Evolutionary conservation across 2,888 invertebrate genomes (phyloP).

Genomic region (Maniola hyperantus): DNA sequence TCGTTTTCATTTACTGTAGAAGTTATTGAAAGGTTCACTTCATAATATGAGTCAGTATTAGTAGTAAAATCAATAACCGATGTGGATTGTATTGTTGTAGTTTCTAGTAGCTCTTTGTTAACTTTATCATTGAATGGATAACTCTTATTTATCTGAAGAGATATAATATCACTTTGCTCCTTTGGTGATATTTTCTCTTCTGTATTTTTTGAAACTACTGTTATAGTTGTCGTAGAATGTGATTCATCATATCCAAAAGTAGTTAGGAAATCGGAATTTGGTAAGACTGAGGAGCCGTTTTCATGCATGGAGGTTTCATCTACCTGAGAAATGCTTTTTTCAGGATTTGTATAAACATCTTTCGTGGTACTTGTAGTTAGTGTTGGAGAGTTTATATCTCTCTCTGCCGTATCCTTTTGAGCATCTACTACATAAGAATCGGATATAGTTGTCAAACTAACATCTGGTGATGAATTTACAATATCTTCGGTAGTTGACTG

Average conservation of each 20-base stretch:
- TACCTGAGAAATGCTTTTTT: background rate
- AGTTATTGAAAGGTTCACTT: background rate
- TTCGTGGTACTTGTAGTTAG: background rate
- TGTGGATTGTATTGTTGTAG: background rate
- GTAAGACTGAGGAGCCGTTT: background rate
- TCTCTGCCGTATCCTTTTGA: background rate
- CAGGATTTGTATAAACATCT: background rate
- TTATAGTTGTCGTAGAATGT: background rate
- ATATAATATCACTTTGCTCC: background rate
- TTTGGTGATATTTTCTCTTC: background rate
- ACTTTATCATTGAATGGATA: background rate
- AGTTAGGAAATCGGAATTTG: background rate
- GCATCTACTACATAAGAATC: background rate
- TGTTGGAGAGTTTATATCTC: background rate
- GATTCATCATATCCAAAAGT: background rate
- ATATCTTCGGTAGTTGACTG: background rate
- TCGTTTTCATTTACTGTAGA: background rate
- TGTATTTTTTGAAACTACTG: background rate
- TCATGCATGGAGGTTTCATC: background rate
- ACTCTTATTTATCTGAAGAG: background rate
- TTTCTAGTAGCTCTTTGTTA: background rate
- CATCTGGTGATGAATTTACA: background rate
- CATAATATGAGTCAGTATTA: background rate
- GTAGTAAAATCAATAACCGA: background rate
- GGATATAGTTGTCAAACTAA: background rate